A percentile compares a stretch with the other conserved stretches of the same genome.
phyloP scores from a whole-genome alignment of 2,888 invertebrate genomes.

The Drosophila rellima region DNA sequence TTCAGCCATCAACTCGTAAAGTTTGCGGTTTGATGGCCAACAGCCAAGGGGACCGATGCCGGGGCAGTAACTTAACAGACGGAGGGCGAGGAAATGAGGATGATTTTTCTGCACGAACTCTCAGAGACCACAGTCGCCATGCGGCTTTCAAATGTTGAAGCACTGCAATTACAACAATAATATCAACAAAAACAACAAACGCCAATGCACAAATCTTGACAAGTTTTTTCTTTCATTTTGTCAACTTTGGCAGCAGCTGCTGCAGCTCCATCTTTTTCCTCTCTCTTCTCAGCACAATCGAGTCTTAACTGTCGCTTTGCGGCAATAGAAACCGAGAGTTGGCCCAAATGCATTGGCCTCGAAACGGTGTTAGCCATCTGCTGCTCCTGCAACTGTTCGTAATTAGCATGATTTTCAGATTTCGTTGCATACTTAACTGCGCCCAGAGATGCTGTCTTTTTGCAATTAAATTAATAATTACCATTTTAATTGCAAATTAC shows the following conservation, averaged over 20 bases:
- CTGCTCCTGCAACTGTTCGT: conserved; percentile 27
- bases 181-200: conserved; percentile 42
- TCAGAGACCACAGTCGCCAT: conserved; percentile 53
- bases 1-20: conserved; percentile 79
- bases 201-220: conserved; percentile 66
- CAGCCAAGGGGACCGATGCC: conserved; percentile 16
- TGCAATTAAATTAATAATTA: conserved; percentile 82
- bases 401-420: conserved; percentile 70
- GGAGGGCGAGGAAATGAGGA: background rate
- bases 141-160: conserved; percentile 59
- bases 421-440: conserved; percentile 31
- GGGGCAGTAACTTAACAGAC: conserved; percentile 28
- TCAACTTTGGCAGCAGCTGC: conserved; percentile 67
- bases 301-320: conserved; percentile 36
- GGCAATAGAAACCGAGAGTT: conserved; percentile 22
- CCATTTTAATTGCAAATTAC: conserved; percentile 83
- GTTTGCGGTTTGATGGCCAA: conserved; percentile 73
- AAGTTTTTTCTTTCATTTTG: conserved; percentile 67
- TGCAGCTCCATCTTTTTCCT: conserved; percentile 9
- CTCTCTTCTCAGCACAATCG: background rate
- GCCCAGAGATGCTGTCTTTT: conserved; percentile 15
- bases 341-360: conserved; percentile 33
- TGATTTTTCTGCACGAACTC: conserved; percentile 65
- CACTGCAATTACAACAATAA: conserved; percentile 56
- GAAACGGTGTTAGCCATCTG: conserved; percentile 13